A percentile compares a stretch with the other conserved stretches of the same genome.
Evolutionary conservation across 92 coral and sea anemone species (phyloP).

Genomic region (Parazoanthus darwini): DNA sequence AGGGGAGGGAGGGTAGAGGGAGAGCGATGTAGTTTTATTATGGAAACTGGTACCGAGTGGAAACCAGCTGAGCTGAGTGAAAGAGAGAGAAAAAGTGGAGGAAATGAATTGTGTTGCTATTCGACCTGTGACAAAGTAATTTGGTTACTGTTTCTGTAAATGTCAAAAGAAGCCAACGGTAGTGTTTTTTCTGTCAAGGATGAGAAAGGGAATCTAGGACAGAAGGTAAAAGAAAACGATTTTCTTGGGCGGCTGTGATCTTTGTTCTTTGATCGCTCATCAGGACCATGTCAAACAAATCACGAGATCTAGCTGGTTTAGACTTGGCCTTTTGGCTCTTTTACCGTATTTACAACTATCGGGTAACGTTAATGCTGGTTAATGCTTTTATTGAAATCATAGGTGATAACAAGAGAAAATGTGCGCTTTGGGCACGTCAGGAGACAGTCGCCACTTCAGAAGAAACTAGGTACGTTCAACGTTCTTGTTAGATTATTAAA

Average conservation of each 20-base stretch:
- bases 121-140: conserved; percentile 15
- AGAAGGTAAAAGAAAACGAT: neutral
- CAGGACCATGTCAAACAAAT: neutral
- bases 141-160: conserved; percentile 22
- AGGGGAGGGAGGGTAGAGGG: conserved; percentile 4
- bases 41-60: conserved; percentile 38
- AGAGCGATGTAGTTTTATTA: neutral
- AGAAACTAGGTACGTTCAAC: conserved; percentile 25
- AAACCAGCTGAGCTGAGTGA: conserved; percentile 4
- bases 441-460: conserved; percentile 44
- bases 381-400: neutral
- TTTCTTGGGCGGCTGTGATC: neutral
- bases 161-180: conserved; percentile 44
- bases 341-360: neutral
- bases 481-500: neutral
- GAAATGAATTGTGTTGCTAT: conserved; percentile 32
- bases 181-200: conserved; percentile 20
- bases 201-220: conserved; percentile 30
- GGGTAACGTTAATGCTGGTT: neutral
- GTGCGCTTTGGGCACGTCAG: conserved; percentile 37
- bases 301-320: neutral
- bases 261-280: conserved; percentile 34
- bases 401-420: conserved; percentile 43
- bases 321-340: neutral
- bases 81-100: neutral